A percentile compares a stretch with the other conserved stretches of the same genome.
These are phyloP conservation scores for Phylloscopus whistleri DNA, from an alignment of 2,113 vertebrate genomes.

Conservation along the genomic window DNA sequence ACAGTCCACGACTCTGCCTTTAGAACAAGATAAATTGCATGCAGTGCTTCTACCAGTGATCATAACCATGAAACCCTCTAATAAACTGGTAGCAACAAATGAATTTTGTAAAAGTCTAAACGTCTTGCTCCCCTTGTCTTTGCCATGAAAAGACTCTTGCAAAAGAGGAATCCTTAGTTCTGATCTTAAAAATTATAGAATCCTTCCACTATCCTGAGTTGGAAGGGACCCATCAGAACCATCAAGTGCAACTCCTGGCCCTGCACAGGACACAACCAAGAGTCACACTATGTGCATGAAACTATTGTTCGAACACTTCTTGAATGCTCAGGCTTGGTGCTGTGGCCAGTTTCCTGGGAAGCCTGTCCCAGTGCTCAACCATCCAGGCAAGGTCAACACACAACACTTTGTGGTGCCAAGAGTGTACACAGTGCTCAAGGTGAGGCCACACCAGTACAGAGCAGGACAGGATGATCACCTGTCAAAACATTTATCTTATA, in stretches of 20 bases:
- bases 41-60: background rate
- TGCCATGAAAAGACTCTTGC: background rate
- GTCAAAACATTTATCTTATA: background rate
- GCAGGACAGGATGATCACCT: background rate
- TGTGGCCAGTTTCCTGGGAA: background rate
- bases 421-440: background rate
- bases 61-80: background rate
- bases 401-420: background rate
- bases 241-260: background rate
- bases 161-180: background rate
- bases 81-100: background rate
- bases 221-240: background rate
- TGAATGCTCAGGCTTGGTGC: background rate
- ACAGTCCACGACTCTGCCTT: background rate
- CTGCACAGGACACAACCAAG: background rate
- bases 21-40: background rate
- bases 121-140: background rate
- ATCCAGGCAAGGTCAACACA: background rate
- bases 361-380: background rate
- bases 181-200: background rate
- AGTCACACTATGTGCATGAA: background rate
- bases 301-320: background rate
- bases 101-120: background rate
- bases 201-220: background rate
- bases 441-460: background rate